Percentiles rank a stretch among this genome's conserved stretches.
phyloP scores from a whole-genome alignment of 1,140 invertebrate genomes.

The Conus betulinus region DNA sequence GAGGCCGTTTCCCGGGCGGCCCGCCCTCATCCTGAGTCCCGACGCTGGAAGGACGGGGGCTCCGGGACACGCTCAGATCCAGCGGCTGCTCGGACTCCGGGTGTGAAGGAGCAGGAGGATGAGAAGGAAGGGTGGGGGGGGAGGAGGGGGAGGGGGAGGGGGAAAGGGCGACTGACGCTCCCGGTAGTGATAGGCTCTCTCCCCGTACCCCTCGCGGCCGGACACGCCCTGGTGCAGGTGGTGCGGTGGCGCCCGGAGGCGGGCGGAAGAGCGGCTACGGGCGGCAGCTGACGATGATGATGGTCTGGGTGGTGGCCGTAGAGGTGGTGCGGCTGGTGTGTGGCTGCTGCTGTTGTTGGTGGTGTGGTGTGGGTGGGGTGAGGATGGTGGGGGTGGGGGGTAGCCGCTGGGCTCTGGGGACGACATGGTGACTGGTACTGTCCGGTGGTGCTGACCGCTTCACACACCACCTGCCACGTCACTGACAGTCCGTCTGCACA shows the following conservation, averaged over 20 bases:
- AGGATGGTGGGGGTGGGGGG: neutral
- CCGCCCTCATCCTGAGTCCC: neutral
- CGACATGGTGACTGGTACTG: neutral
- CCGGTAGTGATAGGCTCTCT: neutral
- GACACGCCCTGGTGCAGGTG: neutral
- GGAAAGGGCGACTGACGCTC: neutral
- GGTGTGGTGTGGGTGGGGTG: too few relatives aligned
- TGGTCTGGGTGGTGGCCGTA: neutral
- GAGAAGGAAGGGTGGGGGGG: neutral
- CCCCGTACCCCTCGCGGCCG: neutral
- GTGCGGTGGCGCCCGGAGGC: neutral
- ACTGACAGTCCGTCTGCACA: too few relatives aligned
- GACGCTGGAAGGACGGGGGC: slow-evolving; percentile 7
- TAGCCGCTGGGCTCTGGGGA: neutral
- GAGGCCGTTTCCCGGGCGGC: neutral
- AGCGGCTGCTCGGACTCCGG: neutral
- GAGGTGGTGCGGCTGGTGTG: neutral
- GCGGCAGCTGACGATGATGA: neutral
- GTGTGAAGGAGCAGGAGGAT: neutral
- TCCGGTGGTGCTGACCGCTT: neutral
- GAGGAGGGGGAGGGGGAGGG: neutral
- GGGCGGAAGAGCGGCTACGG: neutral
- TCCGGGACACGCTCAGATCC: slow-evolving; percentile 12
- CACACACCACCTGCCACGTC: too few relatives aligned
- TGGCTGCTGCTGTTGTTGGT: too few relatives aligned